Conservation (phyloP, 1,140 invertebrate genomes). For the Armadillidium nasatum region DNA sequence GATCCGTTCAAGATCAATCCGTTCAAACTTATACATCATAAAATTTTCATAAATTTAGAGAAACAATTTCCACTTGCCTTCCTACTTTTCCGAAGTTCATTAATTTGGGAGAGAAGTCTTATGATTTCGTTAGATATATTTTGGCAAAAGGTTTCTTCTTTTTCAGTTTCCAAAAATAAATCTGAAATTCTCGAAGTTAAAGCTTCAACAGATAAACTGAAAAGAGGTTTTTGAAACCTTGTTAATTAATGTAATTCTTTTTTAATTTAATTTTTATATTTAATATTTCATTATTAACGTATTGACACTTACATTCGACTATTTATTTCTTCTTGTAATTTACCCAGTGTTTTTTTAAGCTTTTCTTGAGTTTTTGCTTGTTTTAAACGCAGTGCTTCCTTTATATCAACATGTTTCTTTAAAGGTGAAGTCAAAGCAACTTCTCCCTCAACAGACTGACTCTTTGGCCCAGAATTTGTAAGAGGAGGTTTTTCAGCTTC, state of each 20-base stretch:
- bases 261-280: not conserved
- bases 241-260: not conserved
- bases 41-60: not conserved
- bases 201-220: not conserved
- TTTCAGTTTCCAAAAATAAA: not conserved
- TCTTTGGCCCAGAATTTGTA: not conserved
- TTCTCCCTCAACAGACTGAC: not conserved
- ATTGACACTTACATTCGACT: not conserved
- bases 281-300: not conserved
- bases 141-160: not conserved
- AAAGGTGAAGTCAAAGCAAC: not conserved
- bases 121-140: not conserved
- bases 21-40: too few species aligned
- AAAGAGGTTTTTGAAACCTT: not conserved
- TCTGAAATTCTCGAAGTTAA: not conserved
- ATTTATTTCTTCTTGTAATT: conserved; percentile 2
- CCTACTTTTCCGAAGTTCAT: not conserved
- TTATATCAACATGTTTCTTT: not conserved
- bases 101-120: not conserved
- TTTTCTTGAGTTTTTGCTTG: not conserved
- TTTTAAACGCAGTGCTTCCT: not conserved
- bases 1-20: too few species aligned
- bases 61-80: not conserved
- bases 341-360: not conserved
- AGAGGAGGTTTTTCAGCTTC: not conserved